Conservation (phyloP, 2,888 invertebrate species). For the Pandemis corylana region DNA sequence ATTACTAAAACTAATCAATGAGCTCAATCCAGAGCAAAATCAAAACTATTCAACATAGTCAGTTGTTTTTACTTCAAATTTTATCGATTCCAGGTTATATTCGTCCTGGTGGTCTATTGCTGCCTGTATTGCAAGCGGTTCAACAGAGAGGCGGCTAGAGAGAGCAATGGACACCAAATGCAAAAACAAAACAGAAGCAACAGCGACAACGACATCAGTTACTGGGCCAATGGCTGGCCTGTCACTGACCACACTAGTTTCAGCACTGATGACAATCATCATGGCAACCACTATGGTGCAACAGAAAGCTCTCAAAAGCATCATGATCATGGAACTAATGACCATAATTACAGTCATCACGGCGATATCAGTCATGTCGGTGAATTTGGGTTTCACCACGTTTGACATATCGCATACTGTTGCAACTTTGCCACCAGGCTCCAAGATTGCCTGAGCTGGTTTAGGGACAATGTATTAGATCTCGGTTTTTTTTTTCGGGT, state of each 20-base stretch:
- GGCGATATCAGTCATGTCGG: neutral
- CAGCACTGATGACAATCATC: neutral
- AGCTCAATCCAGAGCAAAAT: too few relatives aligned
- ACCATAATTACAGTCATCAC: slow-evolving; percentile 1
- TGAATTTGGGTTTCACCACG: neutral
- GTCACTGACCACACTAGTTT: neutral
- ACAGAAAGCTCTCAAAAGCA: neutral
- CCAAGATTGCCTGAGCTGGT: too few relatives aligned
- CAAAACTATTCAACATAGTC: too few relatives aligned
- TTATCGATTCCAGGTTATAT: slow-evolving; percentile 15
- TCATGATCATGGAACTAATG: neutral
- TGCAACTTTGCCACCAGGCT: too few relatives aligned
- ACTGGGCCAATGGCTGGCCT: slow-evolving; percentile 22
- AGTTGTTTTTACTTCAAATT: neutral
- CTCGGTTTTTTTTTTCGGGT: too few relatives aligned
- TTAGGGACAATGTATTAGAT: too few relatives aligned
- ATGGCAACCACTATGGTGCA: neutral
- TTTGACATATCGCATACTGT: neutral
- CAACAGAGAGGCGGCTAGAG: slow-evolving; percentile 9
- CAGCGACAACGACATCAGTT: slow-evolving; percentile 19
- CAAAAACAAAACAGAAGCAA: slow-evolving; percentile 5
- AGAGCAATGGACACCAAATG: neutral
- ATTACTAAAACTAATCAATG: too few relatives aligned
- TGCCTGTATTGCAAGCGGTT: slow-evolving; percentile 13
- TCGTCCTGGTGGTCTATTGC: slow-evolving; percentile 11